Evolutionary conservation across 2,113 vertebrate species (phyloP).

Genomic region (Rousettus leschenaultii): DNA sequence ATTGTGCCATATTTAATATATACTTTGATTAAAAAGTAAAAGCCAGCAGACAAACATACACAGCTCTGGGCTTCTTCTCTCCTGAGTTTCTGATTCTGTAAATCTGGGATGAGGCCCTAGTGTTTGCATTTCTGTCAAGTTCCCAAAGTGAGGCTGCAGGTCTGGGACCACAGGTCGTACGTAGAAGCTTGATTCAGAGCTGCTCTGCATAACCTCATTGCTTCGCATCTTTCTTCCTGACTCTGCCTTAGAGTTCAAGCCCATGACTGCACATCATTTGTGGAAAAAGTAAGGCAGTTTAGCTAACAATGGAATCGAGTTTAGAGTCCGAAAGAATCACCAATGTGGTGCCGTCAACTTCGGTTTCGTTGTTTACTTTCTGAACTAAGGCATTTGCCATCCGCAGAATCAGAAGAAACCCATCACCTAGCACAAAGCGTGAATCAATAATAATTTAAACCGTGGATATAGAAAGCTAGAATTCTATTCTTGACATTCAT

Average conservation of each 20-base stretch:
- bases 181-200: no score
- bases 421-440: background rate
- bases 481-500: background rate
- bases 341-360: rapidly evolving
- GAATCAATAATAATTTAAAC: background rate
- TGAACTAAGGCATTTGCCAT: background rate
- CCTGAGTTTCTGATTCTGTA: background rate
- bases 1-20: background rate
- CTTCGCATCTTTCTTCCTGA: background rate
- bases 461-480: background rate
- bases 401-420: background rate
- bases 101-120: background rate
- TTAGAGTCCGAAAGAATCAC: background rate
- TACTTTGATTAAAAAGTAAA: background rate
- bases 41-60: background rate
- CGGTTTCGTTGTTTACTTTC: background rate
- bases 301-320: background rate
- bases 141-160: background rate
- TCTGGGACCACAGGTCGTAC: rapidly evolving
- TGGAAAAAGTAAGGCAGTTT: background rate
- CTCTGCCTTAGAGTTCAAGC: background rate
- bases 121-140: rapidly evolving
- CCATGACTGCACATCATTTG: background rate
- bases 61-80: no score
- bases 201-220: rapidly evolving